These are phyloP conservation scores for Propithecus perrieri DNA, from an alignment of 2,797 vertebrate genomes.

Conservation along the genomic window DNA sequence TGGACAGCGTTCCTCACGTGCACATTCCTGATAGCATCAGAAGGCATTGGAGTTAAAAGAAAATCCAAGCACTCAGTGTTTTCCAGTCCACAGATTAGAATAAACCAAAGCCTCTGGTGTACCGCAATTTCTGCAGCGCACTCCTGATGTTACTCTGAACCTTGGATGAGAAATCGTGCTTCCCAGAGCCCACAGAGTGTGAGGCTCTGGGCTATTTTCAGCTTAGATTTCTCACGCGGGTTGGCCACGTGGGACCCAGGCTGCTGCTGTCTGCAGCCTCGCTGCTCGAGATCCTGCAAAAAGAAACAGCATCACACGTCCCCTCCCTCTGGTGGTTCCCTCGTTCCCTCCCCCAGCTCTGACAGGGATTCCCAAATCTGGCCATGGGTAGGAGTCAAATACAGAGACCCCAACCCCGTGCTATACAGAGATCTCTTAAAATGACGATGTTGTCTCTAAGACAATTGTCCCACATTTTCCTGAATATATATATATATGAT, in stretches of 20 bases:
- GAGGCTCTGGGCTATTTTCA: not conserved
- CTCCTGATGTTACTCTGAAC: not conserved
- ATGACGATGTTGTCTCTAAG: not conserved
- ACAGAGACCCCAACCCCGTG: rapidly evolving
- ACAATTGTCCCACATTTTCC: not conserved
- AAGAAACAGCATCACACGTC: not conserved
- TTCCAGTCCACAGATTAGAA: not conserved
- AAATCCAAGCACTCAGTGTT: not conserved
- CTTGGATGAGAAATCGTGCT: not conserved
- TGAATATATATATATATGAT: not conserved
- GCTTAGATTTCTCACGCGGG: not conserved
- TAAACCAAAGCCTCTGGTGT: not conserved
- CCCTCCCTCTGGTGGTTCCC: not conserved
- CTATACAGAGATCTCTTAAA: not conserved
- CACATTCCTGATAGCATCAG: not conserved
- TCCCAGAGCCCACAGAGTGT: not conserved
- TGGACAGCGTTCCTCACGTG: not conserved
- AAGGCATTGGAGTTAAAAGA: not conserved
- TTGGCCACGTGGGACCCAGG: not conserved
- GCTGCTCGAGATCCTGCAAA: not conserved
- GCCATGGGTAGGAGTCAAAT: no score
- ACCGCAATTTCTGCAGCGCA: no score
- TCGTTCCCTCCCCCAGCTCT: not conserved
- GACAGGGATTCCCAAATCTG: not conserved
- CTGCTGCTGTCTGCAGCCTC: not conserved